Base-by-base conservation (phyloP, 1,140 invertebrate genomes). In the Ceratina japonica region DNA sequence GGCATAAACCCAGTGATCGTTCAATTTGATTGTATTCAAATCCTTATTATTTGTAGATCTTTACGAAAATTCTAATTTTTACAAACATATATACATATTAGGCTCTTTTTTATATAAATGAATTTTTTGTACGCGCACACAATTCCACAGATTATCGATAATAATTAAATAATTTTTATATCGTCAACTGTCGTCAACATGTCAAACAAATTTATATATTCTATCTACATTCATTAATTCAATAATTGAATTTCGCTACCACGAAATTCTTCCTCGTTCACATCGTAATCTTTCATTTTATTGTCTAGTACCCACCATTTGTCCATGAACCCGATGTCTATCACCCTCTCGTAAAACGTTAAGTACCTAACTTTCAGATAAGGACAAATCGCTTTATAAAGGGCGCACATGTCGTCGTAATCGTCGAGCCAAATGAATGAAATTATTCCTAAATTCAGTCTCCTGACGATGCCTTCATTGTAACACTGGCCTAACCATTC, bases 241-340 rank as follows among this genome's bases (percentile, higher is more conserved):
- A 8, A 44, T 44, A 44, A 44, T 16, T 54, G 79, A 75, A 66
- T 54, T 75, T 81, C 71, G 44, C 10, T 58, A 31, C 27, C 27
- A 4, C 4, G 27, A 71, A 89, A 89, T 78, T 90, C 85, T 51
- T 52, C 64, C 37, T 88, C 84, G 80, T 89, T 90, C 31, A 86
- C 22, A 64, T 89, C 88, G 58, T 90, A 90, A 75, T 90, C 77
- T 68, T 75, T 70, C 87, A 89, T 89, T 82, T 86, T 90, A 0
- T 22, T 75, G 10, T 89, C 82, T 78, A 89, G 66, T 72, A 95
- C 92, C 94, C 95, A 95, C 95, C 96, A 97, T 74, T 93, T 93
- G 74, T 95, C 95, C 88, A 96, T 93, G 84, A 97, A 94, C 10
- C 97, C 97, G 77, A 97, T 89, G 90, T 98, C 97, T 37, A 97